These are phyloP conservation scores for Sarcophaga peregrina DNA, from an alignment of 1,140 invertebrate species.

Conservation along the genomic window DNA sequence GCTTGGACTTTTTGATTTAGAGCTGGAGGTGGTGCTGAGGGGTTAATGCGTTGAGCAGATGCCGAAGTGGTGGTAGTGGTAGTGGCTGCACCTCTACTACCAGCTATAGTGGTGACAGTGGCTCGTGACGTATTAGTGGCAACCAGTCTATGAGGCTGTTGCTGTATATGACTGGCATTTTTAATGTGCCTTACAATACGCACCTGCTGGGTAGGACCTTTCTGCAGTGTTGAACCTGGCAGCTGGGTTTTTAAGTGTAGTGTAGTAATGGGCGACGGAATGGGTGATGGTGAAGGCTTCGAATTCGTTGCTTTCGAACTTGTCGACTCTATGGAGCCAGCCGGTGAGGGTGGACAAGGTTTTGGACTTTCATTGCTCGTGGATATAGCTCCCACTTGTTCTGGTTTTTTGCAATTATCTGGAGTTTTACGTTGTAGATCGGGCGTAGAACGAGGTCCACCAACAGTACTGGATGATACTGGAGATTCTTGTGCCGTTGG, in stretches of 20 bases:
- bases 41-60: slow-evolving; percentile 22
- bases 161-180: slow-evolving; percentile 32
- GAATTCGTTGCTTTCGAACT: slow-evolving; percentile 45
- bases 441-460: slow-evolving; percentile 36
- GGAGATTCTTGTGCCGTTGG: slow-evolving; percentile 62
- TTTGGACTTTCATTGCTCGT: slow-evolving; percentile 64
- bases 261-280: slow-evolving; percentile 71
- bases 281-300: slow-evolving; percentile 44
- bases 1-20: slow-evolving; percentile 44
- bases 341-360: slow-evolving; percentile 58
- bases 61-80: slow-evolving; percentile 41
- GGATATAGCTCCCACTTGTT: slow-evolving; percentile 64
- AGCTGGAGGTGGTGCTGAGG: not conserved
- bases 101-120: slow-evolving; percentile 39
- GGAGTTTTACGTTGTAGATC: slow-evolving; percentile 50
- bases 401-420: slow-evolving; percentile 51
- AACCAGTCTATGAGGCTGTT: slow-evolving; percentile 32
- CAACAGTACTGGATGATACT: slow-evolving; percentile 59
- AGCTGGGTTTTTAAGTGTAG: slow-evolving; percentile 80
- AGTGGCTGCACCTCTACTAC: slow-evolving; percentile 30
- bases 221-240: slow-evolving; percentile 74
- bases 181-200: slow-evolving; percentile 46
- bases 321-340: slow-evolving; percentile 56
- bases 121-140: slow-evolving; percentile 7
- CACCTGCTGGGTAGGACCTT: slow-evolving; percentile 45